Percentiles rank a stretch among this genome's conserved stretches.
phyloP scores from a whole-genome alignment of 2,113 vertebrate species.

The Marmota flaviventris region DNA sequence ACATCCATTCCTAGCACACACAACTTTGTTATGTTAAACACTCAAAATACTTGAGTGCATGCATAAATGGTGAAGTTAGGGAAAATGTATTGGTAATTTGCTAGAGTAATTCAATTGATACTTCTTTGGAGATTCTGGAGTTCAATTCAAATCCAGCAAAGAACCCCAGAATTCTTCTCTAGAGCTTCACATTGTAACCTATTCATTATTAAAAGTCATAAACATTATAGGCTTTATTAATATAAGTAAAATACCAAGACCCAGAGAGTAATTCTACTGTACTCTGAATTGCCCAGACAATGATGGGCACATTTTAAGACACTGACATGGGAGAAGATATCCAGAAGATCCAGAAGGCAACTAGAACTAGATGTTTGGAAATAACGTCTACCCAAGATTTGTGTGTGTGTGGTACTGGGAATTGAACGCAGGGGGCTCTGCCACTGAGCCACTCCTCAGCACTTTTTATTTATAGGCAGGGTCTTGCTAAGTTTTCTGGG shows the following conservation, averaged over 20 bases:
- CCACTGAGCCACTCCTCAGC: background rate
- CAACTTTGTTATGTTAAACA: background rate
- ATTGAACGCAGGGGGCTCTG: background rate
- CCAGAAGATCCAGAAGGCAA: constrained; percentile 22
- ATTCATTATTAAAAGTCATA: background rate
- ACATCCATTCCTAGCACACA: background rate
- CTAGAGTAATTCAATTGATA: background rate
- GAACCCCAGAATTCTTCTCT: background rate
- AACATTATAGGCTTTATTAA: background rate
- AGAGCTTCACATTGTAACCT: background rate
- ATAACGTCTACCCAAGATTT: background rate
- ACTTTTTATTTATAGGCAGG: background rate
- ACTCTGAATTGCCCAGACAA: background rate
- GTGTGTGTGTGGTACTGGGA: background rate
- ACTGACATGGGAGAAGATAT: background rate
- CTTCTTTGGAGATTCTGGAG: background rate
- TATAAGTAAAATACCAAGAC: background rate
- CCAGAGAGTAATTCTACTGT: background rate
- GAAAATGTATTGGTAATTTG: background rate
- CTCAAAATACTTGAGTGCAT: background rate
- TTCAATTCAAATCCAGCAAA: background rate
- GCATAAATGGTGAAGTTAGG: background rate
- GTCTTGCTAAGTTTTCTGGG: background rate
- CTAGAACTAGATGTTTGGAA: background rate
- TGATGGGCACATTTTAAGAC: background rate